phyloP scores from a whole-genome alignment of 2,797 vertebrate genomes.

The Enteromius trimaculatus region DNA sequence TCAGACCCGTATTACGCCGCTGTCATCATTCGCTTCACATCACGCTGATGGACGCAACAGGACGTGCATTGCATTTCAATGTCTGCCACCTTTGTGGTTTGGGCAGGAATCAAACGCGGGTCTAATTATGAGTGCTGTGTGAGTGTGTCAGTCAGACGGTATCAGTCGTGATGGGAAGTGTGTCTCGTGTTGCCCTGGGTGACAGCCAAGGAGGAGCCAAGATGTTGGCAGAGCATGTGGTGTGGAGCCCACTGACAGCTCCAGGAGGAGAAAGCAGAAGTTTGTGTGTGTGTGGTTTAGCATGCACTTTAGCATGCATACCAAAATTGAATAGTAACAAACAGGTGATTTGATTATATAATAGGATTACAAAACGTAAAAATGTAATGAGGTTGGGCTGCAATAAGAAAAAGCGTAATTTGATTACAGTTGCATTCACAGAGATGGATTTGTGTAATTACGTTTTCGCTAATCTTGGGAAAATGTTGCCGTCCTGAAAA shows the following conservation, averaged over 20 bases:
- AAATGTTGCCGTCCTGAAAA: slow-evolving; percentile 22
- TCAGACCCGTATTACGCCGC: slow-evolving; percentile 34
- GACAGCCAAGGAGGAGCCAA: slow-evolving; percentile 33
- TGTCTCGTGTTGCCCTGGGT: slow-evolving; percentile 38
- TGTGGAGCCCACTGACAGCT: slow-evolving; percentile 22
- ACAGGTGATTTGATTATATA: slow-evolving; percentile 29
- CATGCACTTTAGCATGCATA: slow-evolving; percentile 23
- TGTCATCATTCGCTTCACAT: slow-evolving; percentile 46
- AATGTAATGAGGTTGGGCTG: slow-evolving; percentile 12
- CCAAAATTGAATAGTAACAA: slow-evolving; percentile 23
- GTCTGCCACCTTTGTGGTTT: slow-evolving; percentile 24
- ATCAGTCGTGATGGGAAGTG: slow-evolving; percentile 36
- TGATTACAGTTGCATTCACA: slow-evolving; percentile 25
- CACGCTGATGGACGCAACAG: slow-evolving; percentile 37
- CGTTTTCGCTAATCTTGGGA: background rate
- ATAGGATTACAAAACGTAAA: slow-evolving; percentile 21
- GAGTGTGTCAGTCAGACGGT: slow-evolving; percentile 16
- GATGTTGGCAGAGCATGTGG: slow-evolving; percentile 18
- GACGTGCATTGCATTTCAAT: slow-evolving; percentile 24
- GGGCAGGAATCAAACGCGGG: slow-evolving; percentile 14
- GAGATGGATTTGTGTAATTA: slow-evolving; percentile 26
- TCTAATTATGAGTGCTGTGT: slow-evolving; percentile 27
- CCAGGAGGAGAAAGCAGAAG: background rate
- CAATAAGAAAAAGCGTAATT: slow-evolving; percentile 6
- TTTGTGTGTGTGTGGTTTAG: slow-evolving; percentile 10